Conservation (phyloP, 2,888 invertebrate genomes). For the Ditula angustiorana region DNA sequence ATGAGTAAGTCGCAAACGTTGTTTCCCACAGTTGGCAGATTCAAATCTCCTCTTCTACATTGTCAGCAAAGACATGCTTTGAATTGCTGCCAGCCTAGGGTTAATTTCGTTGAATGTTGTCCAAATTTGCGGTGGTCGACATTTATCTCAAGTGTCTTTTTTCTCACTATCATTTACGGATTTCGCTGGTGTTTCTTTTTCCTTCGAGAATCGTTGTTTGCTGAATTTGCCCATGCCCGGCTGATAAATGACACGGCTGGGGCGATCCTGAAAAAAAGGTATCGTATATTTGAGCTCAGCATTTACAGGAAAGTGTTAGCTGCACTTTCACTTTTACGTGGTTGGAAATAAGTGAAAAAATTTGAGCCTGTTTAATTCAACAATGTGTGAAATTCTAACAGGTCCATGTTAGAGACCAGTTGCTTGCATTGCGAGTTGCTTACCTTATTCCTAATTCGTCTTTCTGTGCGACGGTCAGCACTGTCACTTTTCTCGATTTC, state of each 20-base stretch:
- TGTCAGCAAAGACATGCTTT: conserved; percentile 67
- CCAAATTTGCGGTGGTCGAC: conserved; percentile 71
- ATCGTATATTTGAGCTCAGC: neutral
- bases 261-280: conserved; percentile 89
- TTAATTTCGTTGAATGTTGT: conserved; percentile 81
- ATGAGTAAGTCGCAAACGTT: conserved; percentile 68
- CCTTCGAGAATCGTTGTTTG: conserved; percentile 86
- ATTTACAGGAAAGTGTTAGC: neutral
- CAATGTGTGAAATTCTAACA: too few relatives aligned
- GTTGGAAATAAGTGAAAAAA: too few relatives aligned
- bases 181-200: conserved; percentile 70
- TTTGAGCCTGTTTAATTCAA: too few relatives aligned
- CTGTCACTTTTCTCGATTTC: conserved; percentile 81
- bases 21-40: conserved; percentile 74
- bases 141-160: conserved; percentile 79
- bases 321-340: too few relatives aligned
- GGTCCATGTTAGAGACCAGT: neutral
- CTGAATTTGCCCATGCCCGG: conserved; percentile 94
- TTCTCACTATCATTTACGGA: conserved; percentile 78
- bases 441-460: conserved; percentile 89
- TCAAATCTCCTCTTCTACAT: conserved; percentile 69
- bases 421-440: conserved; percentile 17
- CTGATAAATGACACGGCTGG: conserved; percentile 95
- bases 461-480: conserved; percentile 85
- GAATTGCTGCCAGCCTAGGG: conserved; percentile 74